phyloP scores from a whole-genome alignment of 2,113 vertebrate genomes.

The Pollimyrus isidori region DNA sequence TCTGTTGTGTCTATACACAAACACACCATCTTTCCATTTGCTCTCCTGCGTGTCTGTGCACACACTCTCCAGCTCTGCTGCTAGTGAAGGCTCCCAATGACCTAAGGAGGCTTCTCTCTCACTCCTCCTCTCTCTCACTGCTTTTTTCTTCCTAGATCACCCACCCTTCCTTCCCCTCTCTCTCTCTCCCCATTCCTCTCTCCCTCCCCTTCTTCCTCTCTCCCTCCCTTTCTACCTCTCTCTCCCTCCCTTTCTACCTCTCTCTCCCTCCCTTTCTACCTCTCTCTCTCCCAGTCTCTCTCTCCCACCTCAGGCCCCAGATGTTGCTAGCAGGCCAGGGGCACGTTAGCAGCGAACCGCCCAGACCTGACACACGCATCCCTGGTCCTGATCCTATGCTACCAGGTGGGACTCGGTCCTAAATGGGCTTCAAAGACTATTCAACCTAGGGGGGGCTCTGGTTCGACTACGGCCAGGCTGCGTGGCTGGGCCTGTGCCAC shows the following conservation, averaged over 20 bases:
- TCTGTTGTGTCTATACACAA: neutral
- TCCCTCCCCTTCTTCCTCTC: too few species aligned
- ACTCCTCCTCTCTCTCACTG: neutral
- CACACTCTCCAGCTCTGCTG: neutral
- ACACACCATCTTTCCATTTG: neutral
- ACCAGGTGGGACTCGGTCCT: neutral
- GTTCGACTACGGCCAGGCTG: neutral
- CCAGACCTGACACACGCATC: neutral
- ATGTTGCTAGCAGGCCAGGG: neutral
- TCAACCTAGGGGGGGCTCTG: too few species aligned
- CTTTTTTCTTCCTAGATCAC: neutral
- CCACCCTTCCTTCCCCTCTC: too few species aligned
- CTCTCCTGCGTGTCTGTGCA: neutral
- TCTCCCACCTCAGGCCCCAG: neutral
- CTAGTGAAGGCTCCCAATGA: neutral
- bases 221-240: too few species aligned
- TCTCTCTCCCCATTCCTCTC: too few species aligned
- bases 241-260: neutral
- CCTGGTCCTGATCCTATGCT: neutral
- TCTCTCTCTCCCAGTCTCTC: too few species aligned
- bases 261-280: too few species aligned
- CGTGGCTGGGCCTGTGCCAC: neutral
- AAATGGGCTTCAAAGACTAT: too few species aligned
- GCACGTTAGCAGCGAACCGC: neutral
- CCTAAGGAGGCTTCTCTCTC: neutral